Percentiles rank a stretch among this genome's conserved stretches.
Evolutionary conservation across 2,888 invertebrate genomes (phyloP).

Genomic region (Cheilosia soror): DNA sequence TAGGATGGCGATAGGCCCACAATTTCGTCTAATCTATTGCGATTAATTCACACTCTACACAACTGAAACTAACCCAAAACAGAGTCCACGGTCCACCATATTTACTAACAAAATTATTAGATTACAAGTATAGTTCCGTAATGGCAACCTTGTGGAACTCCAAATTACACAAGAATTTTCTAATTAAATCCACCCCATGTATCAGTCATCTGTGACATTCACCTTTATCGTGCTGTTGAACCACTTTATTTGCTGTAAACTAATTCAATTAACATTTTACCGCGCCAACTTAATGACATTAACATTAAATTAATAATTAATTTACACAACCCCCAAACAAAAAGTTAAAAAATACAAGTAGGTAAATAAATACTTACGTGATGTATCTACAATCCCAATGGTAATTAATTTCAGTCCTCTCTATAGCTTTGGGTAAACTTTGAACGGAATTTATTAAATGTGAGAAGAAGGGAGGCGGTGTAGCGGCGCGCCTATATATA

Average conservation of each 20-base stretch:
- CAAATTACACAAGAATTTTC: background rate
- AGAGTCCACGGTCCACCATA: too few relatives aligned
- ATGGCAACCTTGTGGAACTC: slow-evolving; percentile 9
- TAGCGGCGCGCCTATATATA: background rate
- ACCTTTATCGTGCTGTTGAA: slow-evolving; percentile 5
- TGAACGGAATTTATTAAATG: slow-evolving; percentile 68
- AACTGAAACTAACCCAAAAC: too few relatives aligned
- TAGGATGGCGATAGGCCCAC: too few relatives aligned
- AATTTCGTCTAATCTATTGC: too few relatives aligned
- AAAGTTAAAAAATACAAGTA: background rate
- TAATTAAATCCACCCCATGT: slow-evolving; percentile 30
- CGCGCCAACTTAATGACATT: slow-evolving; percentile 43
- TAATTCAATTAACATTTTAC: slow-evolving; percentile 54
- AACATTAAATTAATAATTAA: slow-evolving; percentile 72
- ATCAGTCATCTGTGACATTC: slow-evolving; percentile 22
- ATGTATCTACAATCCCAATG: slow-evolving; percentile 68
- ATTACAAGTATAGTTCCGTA: background rate
- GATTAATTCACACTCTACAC: too few relatives aligned
- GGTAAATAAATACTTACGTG: slow-evolving; percentile 59
- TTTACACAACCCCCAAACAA: slow-evolving; percentile 30
- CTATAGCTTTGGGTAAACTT: slow-evolving; percentile 27
- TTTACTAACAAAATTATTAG: background rate
- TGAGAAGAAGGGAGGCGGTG: slow-evolving; percentile 1
- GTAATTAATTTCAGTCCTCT: slow-evolving; percentile 63
- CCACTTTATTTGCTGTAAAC: slow-evolving; percentile 61